Evolutionary conservation across 2,888 invertebrate species (phyloP), one percentile per base, ranked within the genome.

Genomic region (Heteromyza rotundicornis): DNA sequence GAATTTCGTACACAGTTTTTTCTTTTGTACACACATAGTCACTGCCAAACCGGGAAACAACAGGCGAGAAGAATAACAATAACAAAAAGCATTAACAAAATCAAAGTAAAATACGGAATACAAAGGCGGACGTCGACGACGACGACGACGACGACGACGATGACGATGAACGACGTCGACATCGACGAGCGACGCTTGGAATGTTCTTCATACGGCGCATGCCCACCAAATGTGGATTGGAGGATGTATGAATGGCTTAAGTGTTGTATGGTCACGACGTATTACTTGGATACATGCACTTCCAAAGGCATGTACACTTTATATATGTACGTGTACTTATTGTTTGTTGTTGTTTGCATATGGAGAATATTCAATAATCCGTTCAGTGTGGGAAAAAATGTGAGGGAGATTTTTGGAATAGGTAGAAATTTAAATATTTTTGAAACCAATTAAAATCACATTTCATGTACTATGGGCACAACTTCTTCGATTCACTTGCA

Each of bases 321-420:
- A 1, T 10, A n/a, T 19, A 47, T 10, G 14, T 36, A n/a, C 27
- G 14, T 19, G 7, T 35, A 23, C 22, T 27, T 57, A n/a, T 53
- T 57, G n/a, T 58, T 59, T 55, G 51, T 65, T 36, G 17, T 40
- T 54, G 53, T 61, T 14, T 17, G 23, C n/a, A n/a, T n/a, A n/a
- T n/a, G n/a, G n/a, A n/a, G n/a, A n/a, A n/a, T n/a, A n/a, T n/a
- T n/a, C n/a, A n/a, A n/a, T n/a, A n/a, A n/a, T n/a, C n/a, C n/a
- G n/a, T n/a, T n/a, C n/a, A n/a, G n/a, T n/a, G n/a, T n/a, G n/a
- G n/a, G n/a, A n/a, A n/a, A n/a, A n/a, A n/a, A n/a, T n/a, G n/a
- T n/a, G n/a, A n/a, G n/a, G n/a, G n/a, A n/a, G n/a, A n/a, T n/a
- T n/a, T n/a, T n/a, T n/a, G n/a, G n/a, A n/a, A n/a, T n/a, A n/a